These are phyloP conservation scores for Cotesia chilonis DNA, from an alignment of 1,140 invertebrate genomes.

Conservation along the genomic window DNA sequence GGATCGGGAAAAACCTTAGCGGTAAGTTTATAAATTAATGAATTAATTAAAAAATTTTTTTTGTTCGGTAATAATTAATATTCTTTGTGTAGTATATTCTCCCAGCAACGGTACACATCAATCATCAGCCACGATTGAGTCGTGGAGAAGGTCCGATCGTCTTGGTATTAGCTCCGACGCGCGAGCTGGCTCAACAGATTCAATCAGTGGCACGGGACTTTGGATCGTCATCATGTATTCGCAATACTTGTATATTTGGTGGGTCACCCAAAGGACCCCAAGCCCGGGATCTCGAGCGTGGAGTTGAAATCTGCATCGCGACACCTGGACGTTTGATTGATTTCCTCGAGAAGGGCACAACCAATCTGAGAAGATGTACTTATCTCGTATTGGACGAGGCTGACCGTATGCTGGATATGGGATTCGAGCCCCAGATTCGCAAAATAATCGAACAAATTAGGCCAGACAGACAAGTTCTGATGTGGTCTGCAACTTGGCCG, in stretches of 20 bases:
- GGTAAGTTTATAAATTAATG: conserved; percentile 44
- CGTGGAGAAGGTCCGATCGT: conserved; percentile 92
- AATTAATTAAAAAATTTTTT: no score
- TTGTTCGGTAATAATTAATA: background rate
- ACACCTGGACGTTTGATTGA: conserved; percentile 98
- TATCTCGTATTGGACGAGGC: conserved; percentile 98
- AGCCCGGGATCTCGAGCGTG: conserved; percentile 89
- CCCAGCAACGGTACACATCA: conserved; percentile 79
- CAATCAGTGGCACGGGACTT: conserved; percentile 94
- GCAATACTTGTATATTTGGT: conserved; percentile 96
- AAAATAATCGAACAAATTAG: conserved; percentile 97
- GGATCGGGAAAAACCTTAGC: conserved; percentile 91
- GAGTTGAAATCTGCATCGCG: conserved; percentile 92
- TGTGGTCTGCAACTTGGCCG: conserved; percentile 99
- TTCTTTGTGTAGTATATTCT: conserved; percentile 73
- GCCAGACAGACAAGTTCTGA: conserved; percentile 93
- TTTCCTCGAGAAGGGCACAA: conserved; percentile 91
- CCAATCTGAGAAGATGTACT: conserved; percentile 89
- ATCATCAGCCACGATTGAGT: conserved; percentile 74
- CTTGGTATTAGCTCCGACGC: conserved; percentile 92
- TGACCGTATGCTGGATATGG: conserved; percentile 92
- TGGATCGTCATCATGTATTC: conserved; percentile 81
- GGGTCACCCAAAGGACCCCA: conserved; percentile 95
- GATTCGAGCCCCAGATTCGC: conserved; percentile 98
- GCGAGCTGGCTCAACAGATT: conserved; percentile 97